These are phyloP conservation scores for Saccostrea echinata DNA, from an alignment of 1,140 invertebrate species.

Conservation along the genomic window DNA sequence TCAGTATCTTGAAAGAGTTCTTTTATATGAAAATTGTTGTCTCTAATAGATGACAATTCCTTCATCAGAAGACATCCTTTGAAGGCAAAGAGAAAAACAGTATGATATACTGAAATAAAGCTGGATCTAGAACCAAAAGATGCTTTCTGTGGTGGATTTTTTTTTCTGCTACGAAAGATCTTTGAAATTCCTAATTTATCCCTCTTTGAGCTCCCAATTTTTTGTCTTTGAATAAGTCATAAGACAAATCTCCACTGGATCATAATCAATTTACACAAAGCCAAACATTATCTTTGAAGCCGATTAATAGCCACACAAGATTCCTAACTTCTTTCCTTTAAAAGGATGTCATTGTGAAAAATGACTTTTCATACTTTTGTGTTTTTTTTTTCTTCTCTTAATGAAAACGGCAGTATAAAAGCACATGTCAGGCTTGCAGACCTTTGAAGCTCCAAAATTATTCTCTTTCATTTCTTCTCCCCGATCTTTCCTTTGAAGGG, in stretches of 20 bases:
- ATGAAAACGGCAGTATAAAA: constrained; percentile 46
- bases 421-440: background rate
- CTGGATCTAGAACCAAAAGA: background rate
- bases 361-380: constrained; percentile 12
- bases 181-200: constrained; percentile 32
- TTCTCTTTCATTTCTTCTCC: constrained; percentile 43
- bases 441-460: constrained; percentile 40
- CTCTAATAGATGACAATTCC: background rate
- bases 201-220: background rate
- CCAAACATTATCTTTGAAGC: constrained; percentile 41
- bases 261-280: constrained; percentile 50
- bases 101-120: background rate
- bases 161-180: constrained; percentile 1
- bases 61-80: constrained; percentile 1
- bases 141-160: background rate
- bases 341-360: constrained; percentile 40
- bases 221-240: constrained; percentile 39
- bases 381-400: constrained; percentile 33
- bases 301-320: constrained; percentile 20
- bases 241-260: constrained; percentile 30
- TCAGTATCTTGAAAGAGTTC: constrained; percentile 22
- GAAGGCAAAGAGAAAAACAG: constrained; percentile 8
- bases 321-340: constrained; percentile 32
- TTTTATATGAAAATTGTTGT: constrained; percentile 3
- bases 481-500: background rate